These are phyloP conservation scores for Sinelater perroti DNA, from an alignment of 2,888 invertebrate genomes.

Conservation along the genomic window DNA sequence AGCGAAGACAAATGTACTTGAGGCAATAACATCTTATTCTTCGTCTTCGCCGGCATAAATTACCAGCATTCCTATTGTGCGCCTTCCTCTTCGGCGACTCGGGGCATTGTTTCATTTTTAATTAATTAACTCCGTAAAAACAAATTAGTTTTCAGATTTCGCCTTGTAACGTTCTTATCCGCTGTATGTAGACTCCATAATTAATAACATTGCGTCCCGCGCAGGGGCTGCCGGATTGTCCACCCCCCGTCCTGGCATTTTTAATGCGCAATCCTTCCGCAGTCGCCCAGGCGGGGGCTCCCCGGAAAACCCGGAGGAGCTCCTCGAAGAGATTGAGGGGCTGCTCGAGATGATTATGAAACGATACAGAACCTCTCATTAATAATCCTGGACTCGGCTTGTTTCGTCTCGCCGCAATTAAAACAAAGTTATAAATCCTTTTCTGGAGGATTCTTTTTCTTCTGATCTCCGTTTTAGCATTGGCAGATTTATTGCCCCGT, in stretches of 20 bases:
- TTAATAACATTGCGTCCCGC: conserved; percentile 53
- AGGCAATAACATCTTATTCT: conserved; percentile 45
- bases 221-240: conserved; percentile 40
- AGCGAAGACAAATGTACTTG: conserved; percentile 47
- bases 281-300: conserved; percentile 16
- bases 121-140: conserved; percentile 58
- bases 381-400: conserved; percentile 41
- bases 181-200: conserved; percentile 49
- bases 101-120: conserved; percentile 54
- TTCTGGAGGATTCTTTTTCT: conserved; percentile 9
- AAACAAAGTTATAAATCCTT: conserved; percentile 33
- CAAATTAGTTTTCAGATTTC: conserved; percentile 58
- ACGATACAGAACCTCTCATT: conserved; percentile 41
- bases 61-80: conserved; percentile 39
- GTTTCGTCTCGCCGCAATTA: conserved; percentile 37
- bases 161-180: conserved; percentile 49
- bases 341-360: conserved; percentile 38
- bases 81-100: conserved; percentile 37
- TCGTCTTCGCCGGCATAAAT: conserved; percentile 35
- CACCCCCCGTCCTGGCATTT: conserved; percentile 41
- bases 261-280: conserved; percentile 42
- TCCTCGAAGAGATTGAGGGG: conserved; percentile 23
- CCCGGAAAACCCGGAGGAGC: not conserved
- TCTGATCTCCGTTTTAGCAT: conserved; percentile 4
- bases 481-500: conserved; percentile 4